A percentile compares a stretch with the other conserved stretches of the same genome.
These are phyloP conservation scores for Drosophila flavopinicola DNA, from an alignment of 2,888 invertebrate species.

Conservation along the genomic window DNA sequence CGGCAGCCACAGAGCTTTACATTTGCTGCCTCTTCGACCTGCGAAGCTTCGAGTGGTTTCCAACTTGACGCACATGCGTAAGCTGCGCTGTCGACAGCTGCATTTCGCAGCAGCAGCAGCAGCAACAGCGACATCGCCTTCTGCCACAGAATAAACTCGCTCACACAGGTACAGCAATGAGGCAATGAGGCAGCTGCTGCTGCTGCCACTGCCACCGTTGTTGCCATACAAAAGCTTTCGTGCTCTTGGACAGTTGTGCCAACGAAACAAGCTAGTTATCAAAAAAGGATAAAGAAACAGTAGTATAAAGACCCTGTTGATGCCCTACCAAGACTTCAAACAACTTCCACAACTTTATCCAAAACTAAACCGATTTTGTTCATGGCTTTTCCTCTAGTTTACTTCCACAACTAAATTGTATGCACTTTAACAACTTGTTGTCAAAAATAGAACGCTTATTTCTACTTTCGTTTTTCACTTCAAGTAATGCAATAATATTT, in stretches of 20 bases:
- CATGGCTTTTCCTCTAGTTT: too few relatives aligned
- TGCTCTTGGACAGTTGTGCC: conserved; percentile 14
- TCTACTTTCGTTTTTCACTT: too few relatives aligned
- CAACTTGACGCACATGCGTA: conserved; percentile 62
- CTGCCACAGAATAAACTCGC: conserved; percentile 41
- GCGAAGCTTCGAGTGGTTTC: conserved; percentile 46
- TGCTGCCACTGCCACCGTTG: conserved; percentile 5
- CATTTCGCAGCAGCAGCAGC: conserved; percentile 15
- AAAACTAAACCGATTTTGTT: too few relatives aligned
- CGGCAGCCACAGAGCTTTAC: conserved; percentile 35
- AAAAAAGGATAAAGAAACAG: neutral
- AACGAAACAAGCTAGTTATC: neutral
- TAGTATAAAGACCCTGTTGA: too few relatives aligned
- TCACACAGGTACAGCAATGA: conserved; percentile 26
- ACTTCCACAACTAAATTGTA: too few relatives aligned
- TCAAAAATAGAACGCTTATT: too few relatives aligned
- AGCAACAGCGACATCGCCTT: conserved; percentile 10
- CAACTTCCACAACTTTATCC: too few relatives aligned
- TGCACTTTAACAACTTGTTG: too few relatives aligned
- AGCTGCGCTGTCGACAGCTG: conserved; percentile 57
- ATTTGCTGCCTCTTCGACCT: conserved; percentile 12
- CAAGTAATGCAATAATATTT: too few relatives aligned
- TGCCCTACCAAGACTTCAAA: too few relatives aligned
- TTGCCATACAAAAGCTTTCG: conserved; percentile 53
- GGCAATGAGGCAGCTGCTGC: conserved; percentile 47